Evolutionary conservation across 2,797 vertebrate species (phyloP).

Genomic region (Gymnothorax javanicus): DNA sequence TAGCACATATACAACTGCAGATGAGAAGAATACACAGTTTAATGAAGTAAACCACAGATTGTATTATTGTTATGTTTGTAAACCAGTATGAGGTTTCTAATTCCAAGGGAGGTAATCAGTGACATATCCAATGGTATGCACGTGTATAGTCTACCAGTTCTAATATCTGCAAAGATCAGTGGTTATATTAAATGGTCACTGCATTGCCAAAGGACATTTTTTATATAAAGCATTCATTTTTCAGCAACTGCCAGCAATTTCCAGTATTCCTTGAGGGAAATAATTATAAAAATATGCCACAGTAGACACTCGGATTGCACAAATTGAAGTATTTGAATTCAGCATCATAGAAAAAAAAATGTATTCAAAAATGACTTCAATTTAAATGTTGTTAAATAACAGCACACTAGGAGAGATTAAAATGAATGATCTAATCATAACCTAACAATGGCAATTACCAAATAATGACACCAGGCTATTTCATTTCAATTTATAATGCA

Average conservation of each 20-base stretch:
- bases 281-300: not conserved
- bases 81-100: not conserved
- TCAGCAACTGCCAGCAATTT: not conserved
- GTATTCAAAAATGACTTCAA: not conserved
- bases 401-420: not conserved
- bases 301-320: not conserved
- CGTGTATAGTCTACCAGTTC: not conserved
- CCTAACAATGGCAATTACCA: constrained; percentile 13
- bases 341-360: not conserved
- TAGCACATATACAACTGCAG: not conserved
- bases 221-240: not conserved
- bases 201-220: not conserved
- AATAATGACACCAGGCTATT: constrained; percentile 12
- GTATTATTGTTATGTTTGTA: not conserved
- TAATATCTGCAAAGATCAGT: not conserved
- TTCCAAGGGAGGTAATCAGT: not conserved
- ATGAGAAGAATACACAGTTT: not conserved
- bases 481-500: constrained; percentile 22
- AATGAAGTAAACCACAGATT: not conserved
- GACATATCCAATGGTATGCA: no score
- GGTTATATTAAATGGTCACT: not conserved
- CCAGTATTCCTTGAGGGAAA: not conserved
- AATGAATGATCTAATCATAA: constrained; percentile 18
- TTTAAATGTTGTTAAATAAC: not conserved
- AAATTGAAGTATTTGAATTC: not conserved